A percentile compares a stretch with the other conserved stretches of the same genome.
Conservation (phyloP, 1,140 invertebrate genomes). For the Pachyrhynchus sulphureomaculatus region DNA sequence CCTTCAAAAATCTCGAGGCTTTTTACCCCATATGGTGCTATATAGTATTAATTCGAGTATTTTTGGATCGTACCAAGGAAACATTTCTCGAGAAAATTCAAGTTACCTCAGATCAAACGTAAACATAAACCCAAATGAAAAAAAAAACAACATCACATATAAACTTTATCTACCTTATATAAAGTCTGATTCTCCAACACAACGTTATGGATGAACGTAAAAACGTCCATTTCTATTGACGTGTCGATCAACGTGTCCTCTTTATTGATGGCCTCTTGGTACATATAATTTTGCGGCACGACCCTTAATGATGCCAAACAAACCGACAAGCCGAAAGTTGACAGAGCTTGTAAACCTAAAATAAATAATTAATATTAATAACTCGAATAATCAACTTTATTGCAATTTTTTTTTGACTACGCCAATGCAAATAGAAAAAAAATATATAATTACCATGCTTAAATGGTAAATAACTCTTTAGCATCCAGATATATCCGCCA, state of each 20-base stretch:
- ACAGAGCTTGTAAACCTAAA: slow-evolving; percentile 67
- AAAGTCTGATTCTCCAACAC: slow-evolving; percentile 72
- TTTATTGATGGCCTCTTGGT: slow-evolving; percentile 60
- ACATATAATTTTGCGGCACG: slow-evolving; percentile 52
- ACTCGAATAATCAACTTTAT: too few relatives aligned
- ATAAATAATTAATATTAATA: background rate
- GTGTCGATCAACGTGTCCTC: slow-evolving; percentile 75
- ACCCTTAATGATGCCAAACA: slow-evolving; percentile 76
- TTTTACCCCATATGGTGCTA: too few relatives aligned
- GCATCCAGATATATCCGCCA: too few relatives aligned
- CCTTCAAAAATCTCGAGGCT: too few relatives aligned
- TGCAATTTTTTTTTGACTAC: too few relatives aligned
- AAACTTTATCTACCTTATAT: slow-evolving; percentile 54
- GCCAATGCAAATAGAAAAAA: too few relatives aligned
- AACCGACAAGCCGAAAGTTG: slow-evolving; percentile 78
- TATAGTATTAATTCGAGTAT: too few relatives aligned
- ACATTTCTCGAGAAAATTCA: background rate
- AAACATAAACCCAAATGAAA: background rate
- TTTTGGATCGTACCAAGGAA: too few relatives aligned
- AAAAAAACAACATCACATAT: too few relatives aligned
- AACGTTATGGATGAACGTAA: slow-evolving; percentile 72
- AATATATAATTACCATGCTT: too few relatives aligned
- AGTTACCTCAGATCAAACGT: too few relatives aligned
- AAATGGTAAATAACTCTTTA: too few relatives aligned
- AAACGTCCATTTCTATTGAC: slow-evolving; percentile 78